Conservation (phyloP, 2,113 vertebrate genomes). For the Rostratula benghalensis region DNA sequence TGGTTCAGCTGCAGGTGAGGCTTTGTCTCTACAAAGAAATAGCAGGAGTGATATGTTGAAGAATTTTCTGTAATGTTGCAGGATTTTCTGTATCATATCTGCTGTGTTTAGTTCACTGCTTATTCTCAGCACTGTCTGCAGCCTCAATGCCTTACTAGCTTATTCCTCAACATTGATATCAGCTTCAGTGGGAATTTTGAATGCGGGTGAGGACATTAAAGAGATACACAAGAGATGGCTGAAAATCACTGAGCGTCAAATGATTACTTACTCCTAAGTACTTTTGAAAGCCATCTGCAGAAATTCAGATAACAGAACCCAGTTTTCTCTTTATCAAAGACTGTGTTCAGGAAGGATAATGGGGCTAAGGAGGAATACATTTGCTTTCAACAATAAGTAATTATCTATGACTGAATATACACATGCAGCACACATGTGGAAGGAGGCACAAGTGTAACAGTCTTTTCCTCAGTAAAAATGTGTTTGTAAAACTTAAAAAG, state of each 20-base stretch:
- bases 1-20: background rate
- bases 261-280: background rate
- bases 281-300: slow-evolving; percentile 28
- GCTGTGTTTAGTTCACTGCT: background rate
- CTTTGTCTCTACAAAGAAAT: background rate
- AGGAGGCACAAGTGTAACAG: background rate
- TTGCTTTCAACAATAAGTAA: slow-evolving; percentile 45
- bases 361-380: slow-evolving; percentile 10
- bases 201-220: background rate
- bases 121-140: background rate
- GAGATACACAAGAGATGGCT: background rate
- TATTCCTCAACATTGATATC: background rate
- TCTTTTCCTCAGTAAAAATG: background rate
- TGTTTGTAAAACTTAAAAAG: slow-evolving; percentile 29
- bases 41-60: background rate
- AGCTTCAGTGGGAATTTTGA: background rate
- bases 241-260: background rate
- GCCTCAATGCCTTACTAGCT: background rate
- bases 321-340: slow-evolving; percentile 36
- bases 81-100: background rate
- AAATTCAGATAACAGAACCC: slow-evolving; percentile 16
- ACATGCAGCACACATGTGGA: slow-evolving; percentile 31
- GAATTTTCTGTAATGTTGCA: background rate
- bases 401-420: slow-evolving; percentile 9
- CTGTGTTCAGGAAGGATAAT: slow-evolving; percentile 10